Percentiles rank a stretch among this genome's conserved stretches.
Conservation (phyloP, 2,888 invertebrate genomes). For the Clunio marinus region DNA sequence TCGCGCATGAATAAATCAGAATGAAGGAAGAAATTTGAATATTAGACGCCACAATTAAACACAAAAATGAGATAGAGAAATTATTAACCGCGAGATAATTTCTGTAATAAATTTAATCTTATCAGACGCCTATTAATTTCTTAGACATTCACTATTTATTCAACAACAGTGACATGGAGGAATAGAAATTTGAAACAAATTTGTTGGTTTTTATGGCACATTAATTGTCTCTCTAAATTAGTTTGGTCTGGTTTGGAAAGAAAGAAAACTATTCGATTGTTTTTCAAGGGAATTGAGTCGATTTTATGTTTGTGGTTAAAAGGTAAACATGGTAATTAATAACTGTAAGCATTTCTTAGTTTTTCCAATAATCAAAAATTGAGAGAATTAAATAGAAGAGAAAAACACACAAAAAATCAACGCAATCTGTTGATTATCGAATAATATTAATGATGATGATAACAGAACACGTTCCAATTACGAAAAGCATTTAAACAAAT, state of each 20-base stretch:
- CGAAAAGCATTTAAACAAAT: background rate
- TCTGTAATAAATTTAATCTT: slow-evolving; percentile 39
- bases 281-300: background rate
- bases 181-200: slow-evolving; percentile 28
- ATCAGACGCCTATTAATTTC: slow-evolving; percentile 37
- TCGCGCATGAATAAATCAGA: slow-evolving; percentile 34
- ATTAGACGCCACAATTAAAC: slow-evolving; percentile 39
- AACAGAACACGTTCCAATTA: slow-evolving; percentile 6
- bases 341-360: too few species aligned
- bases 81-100: slow-evolving; percentile 37
- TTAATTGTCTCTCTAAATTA: slow-evolving; percentile 25
- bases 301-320: too few species aligned
- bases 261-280: background rate
- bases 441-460: background rate
- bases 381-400: background rate
- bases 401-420: background rate
- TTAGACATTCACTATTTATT: background rate
- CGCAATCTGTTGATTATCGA: background rate
- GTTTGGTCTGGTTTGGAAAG: background rate
- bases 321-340: too few species aligned
- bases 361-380: background rate
- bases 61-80: slow-evolving; percentile 36
- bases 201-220: slow-evolving; percentile 28
- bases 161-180: slow-evolving; percentile 1
- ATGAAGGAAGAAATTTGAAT: slow-evolving; percentile 30